Evolutionary conservation across 2,888 invertebrate species (phyloP).

Genomic region (Asteroscopus sphinx): DNA sequence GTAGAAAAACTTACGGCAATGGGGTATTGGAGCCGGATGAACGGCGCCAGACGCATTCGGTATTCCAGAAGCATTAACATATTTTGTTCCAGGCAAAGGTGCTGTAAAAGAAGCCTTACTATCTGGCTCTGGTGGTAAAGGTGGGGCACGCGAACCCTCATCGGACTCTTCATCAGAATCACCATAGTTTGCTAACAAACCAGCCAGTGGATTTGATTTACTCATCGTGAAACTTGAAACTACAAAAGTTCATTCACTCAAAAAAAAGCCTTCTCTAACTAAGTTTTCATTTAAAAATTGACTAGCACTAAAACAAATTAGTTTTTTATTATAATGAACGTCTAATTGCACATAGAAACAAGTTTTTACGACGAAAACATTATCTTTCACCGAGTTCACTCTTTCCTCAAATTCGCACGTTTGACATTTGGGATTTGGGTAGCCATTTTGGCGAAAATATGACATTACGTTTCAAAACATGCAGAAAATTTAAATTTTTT

Average conservation of each 20-base stretch:
- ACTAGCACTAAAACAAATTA: background rate
- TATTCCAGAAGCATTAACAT: constrained; percentile 12
- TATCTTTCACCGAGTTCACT: constrained; percentile 16
- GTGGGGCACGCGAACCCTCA: constrained; percentile 48
- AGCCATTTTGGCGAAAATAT: constrained; percentile 28
- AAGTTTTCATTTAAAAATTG: background rate
- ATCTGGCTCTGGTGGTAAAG: constrained; percentile 20
- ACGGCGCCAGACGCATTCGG: constrained; percentile 62
- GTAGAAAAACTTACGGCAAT: constrained; percentile 78
- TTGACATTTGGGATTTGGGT: constrained; percentile 16
- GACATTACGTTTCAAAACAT: background rate
- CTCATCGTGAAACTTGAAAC: constrained; percentile 68
- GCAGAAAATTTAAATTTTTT: too few species aligned
- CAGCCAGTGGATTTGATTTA: constrained; percentile 79
- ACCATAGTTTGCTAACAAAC: constrained; percentile 80
- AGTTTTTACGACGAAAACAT: constrained; percentile 1
- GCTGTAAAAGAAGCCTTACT: constrained; percentile 11
- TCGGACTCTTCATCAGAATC: constrained; percentile 85
- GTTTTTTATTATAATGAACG: background rate
- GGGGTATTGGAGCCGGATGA: constrained; percentile 81
- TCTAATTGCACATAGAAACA: background rate
- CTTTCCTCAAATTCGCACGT: constrained; percentile 18
- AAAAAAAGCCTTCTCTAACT: background rate
- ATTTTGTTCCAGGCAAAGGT: constrained; percentile 40
- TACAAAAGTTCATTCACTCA: constrained; percentile 16